Evolutionary conservation across 2,888 invertebrate genomes (phyloP), one percentile per base, ranked within the genome.

Genomic region (Amorpha juglandis): DNA sequence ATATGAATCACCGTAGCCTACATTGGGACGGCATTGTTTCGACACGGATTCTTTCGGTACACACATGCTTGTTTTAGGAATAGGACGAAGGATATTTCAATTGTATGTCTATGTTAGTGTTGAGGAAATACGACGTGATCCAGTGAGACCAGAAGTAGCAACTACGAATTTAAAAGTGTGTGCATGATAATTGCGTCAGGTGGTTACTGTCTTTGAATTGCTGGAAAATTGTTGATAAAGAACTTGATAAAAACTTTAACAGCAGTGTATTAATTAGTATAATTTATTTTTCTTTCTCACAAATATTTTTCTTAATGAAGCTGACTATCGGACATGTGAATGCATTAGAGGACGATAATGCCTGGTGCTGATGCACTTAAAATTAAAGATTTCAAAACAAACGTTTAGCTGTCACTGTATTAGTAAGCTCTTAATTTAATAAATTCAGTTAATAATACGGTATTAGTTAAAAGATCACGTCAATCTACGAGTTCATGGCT

Each of bases 1-100:
- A n/a, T 42, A 58, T 58, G 58, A 58, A 58, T 58, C 58, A 58
- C 19, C 42, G 58, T 58, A 58, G 58, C 58, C 58, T 58, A 58
- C 38, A 58, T 58, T 58, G 19, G 58, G 58, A 19, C 38, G 42
- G 58, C 19, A 58, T 58, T 58, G 58, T 58, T n/a, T 38, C 12
- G 38, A 33, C 52, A 52, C 52, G 52, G 33, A 52, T 58, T 19
- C 38, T 19, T 35, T 42, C n/a, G 53, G 38, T 16, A n/a, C 14
- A 21, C 6, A n/a, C 58, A 6, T 9, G 11, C 9, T 58, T 58
- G 55, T 58, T 38, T 58, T 58, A 58, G 58, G 42, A 58, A 58
- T 42, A 38, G 58, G 58, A 11, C 19, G 42, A 38, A 58, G 42
- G 58, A 42, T 42, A 14, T 42, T 38, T 45, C 12, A 45, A 14